Base-by-base conservation (phyloP, 2,113 vertebrate genomes). In the Chrysochloris asiatica region DNA sequence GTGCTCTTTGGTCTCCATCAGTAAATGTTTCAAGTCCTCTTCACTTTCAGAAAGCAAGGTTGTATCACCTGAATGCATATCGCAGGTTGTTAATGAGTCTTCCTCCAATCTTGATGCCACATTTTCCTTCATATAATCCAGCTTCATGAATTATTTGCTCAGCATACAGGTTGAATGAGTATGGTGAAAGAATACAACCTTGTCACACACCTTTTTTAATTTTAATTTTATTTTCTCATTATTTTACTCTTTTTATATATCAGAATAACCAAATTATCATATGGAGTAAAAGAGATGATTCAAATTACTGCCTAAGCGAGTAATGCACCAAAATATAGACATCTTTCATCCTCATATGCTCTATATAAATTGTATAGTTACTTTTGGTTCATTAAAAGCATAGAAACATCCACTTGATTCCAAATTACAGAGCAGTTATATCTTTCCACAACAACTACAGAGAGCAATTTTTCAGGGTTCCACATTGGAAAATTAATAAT, bases 401-500 rank as follows among this genome's bases (percentile, higher is more conserved):
- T 10, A 85, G n/a, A 33, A 17, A 19, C 47, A 92, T 2, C 45
- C 30, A 63, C 33, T n/a, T 65, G 36, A 61, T 33, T 43, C 38
- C 83, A 92, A 76, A 73, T 33, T 83, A n/a, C 6, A 86, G 11
- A 79, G 17, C 0, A 36, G 28, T 43, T 17, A 38, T 84, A 61
- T 48, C 38, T 90, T 89, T 86, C 38, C 47, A 45, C 69, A 79
- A 65, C 3, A 83, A n/a, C 13, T 81, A 48, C 69, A 93, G 59
- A 36, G 26, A 94, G 38, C 36, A 89, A 69, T 47, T 73, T 50
- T 82, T n/a, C 16, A 69, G 89, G 43, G 87, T 86, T 78, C 38
- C n/a, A 61, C 52, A 45, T 6, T 89, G 10, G 38, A 89, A 96
- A 92, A 93, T 84, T 69, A 92, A 52, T 91, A 86, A 95, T 85